Base-by-base conservation (phyloP, 2,113 vertebrate species). In the Hymenochirus boettgeri region DNA sequence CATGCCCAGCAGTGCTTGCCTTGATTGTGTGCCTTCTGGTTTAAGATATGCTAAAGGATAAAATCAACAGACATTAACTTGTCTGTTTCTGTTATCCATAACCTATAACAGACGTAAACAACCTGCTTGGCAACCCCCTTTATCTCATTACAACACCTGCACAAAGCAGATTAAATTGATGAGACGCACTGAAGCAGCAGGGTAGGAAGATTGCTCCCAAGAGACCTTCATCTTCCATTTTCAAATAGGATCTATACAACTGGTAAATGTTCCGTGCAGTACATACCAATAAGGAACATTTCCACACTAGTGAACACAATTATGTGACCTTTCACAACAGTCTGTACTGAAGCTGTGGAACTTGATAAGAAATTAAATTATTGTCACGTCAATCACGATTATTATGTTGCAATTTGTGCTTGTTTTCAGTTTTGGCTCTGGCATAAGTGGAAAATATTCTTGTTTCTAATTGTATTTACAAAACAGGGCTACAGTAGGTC, bases 251-350 rank as follows among this genome's bases (percentile, higher is more conserved):
- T 75, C 73, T 82, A 77, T 69, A 75, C 78, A 79, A 70, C 56
- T 70, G 76, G 71, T 74, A 50, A 54, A 72, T 73, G 76, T 79
- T 75, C 78, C 82, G 73, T 81, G 72, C 76, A 71, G 73, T 78
- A 77, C 19, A 1, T 45, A 10, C 70, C 27, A 67, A 83, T 79
- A 80, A 81, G 70, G 70, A 75, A 65, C 64, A 70, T 79, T 88
- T 85, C 83, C 86, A 79, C 76, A 78, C 83, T 76, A 64, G 74
- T 78, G 77, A 72, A 76, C 57, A 46, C 78, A 81, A 81, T 84
- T 85, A 86, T 80, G 82, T 84, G 83, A 81, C 82, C 78, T 81
- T 75, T 80, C 76, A 74, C 46, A 77, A 69, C 71, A 65, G 72
- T 71, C 75, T 71, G 77, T 70, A 72, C 71, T 55, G 48, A 77